Evolutionary conservation across 92 coral and sea anemone species (phyloP).

Genomic region (Anthopleura xanthogrammica): DNA sequence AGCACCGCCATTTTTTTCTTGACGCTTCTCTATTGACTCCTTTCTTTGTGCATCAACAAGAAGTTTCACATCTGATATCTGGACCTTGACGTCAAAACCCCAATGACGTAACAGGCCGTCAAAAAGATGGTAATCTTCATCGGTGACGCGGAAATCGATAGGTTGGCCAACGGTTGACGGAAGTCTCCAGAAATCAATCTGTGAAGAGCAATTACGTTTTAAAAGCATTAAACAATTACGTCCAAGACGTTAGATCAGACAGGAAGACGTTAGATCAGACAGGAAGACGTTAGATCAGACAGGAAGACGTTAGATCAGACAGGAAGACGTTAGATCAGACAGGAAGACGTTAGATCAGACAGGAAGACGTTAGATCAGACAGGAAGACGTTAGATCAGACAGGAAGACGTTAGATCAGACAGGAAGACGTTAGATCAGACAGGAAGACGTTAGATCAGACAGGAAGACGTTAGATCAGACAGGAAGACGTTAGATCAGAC

Average conservation of each 20-base stretch:
- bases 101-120: not conserved
- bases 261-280: not conserved
- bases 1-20: not conserved
- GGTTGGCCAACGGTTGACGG: constrained; percentile 21
- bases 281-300: not conserved
- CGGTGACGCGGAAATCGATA: constrained; percentile 25
- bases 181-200: constrained; percentile 37
- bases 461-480: not conserved
- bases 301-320: not conserved
- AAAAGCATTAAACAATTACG: not conserved
- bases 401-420: not conserved
- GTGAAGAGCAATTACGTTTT: not conserved
- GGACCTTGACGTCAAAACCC: not conserved
- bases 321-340: not conserved
- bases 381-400: not conserved
- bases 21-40: not conserved
- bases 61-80: not conserved
- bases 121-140: not conserved
- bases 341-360: not conserved
- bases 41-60: not conserved
- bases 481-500: not conserved
- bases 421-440: not conserved
- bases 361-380: not conserved
- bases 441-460: not conserved
- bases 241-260: not conserved